phyloP scores from a whole-genome alignment of 2,888 invertebrate species.

The Drosophila testacea region DNA sequence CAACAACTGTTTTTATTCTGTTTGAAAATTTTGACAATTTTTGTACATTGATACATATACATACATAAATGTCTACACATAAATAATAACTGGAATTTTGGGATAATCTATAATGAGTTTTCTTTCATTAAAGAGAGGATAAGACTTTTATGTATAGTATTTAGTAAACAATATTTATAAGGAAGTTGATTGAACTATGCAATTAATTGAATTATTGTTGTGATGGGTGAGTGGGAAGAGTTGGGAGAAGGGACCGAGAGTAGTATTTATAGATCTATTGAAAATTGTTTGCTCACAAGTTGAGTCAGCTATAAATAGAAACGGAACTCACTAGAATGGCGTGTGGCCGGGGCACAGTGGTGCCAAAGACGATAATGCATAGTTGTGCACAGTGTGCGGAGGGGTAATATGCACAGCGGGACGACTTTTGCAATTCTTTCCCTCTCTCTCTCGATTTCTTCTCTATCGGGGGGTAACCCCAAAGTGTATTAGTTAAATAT shows the following conservation, averaged over 20 bases:
- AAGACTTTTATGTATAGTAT: no score
- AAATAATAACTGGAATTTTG: no score
- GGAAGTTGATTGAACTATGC: conserved; percentile 1
- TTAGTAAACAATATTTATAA: neutral
- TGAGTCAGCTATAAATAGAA: conserved; percentile 12
- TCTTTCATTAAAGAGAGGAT: no score
- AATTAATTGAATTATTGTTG: neutral
- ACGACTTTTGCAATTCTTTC: neutral
- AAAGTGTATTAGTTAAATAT: conserved; percentile 11
- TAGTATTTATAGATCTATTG: conserved; percentile 20
- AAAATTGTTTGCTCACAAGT: conserved; percentile 10
- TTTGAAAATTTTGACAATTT: no score
- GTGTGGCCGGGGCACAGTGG: conserved; percentile 7
- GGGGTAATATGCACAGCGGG: conserved; percentile 1
- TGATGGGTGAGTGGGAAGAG: neutral
- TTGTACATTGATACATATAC: no score
- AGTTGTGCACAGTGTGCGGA: neutral
- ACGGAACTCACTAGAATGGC: conserved; percentile 1
- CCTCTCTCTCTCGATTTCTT: neutral
- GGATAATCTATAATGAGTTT: no score
- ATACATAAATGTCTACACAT: no score
- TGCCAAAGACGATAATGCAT: neutral
- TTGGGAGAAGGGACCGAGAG: neutral
- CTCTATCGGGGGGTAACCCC: neutral
- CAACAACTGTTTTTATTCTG: no score